These are phyloP conservation scores for Emys orbicularis DNA, from an alignment of 2,797 vertebrate species.

Conservation along the genomic window DNA sequence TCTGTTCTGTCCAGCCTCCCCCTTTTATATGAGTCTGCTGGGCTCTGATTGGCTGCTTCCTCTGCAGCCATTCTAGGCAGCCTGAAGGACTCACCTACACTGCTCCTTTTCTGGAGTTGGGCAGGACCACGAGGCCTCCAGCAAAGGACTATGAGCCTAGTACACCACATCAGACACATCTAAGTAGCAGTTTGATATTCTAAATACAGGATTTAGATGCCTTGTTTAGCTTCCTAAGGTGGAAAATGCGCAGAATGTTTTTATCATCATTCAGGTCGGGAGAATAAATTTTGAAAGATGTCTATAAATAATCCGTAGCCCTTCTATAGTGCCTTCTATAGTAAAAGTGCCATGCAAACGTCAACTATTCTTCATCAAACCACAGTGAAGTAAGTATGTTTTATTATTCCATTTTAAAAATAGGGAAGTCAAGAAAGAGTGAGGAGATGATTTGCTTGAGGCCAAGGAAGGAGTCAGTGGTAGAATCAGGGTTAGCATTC, in stretches of 20 bases:
- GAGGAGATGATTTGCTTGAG: not conserved
- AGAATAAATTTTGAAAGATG: not conserved
- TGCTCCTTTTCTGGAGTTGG: not conserved
- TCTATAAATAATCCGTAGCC: not conserved
- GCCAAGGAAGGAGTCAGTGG: not conserved
- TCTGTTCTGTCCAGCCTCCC: not conserved
- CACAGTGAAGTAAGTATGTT: not conserved
- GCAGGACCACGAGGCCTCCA: not conserved
- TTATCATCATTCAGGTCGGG: not conserved
- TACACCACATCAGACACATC: not conserved
- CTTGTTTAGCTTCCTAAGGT: not conserved
- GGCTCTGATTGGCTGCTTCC: not conserved
- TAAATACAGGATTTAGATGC: not conserved
- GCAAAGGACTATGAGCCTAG: not conserved
- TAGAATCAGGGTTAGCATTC: not conserved
- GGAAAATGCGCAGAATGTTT: conserved; percentile 10
- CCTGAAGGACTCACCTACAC: not conserved
- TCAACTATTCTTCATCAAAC: not conserved
- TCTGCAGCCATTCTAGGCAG: not conserved
- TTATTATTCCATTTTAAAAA: conserved; percentile 25
- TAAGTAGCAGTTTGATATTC: not conserved
- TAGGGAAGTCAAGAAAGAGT: not conserved
- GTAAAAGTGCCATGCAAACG: not conserved
- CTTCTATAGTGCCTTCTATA: not conserved
- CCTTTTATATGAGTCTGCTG: not conserved